Base-by-base conservation (phyloP, 2,113 vertebrate species). In the Rhea pennata region DNA sequence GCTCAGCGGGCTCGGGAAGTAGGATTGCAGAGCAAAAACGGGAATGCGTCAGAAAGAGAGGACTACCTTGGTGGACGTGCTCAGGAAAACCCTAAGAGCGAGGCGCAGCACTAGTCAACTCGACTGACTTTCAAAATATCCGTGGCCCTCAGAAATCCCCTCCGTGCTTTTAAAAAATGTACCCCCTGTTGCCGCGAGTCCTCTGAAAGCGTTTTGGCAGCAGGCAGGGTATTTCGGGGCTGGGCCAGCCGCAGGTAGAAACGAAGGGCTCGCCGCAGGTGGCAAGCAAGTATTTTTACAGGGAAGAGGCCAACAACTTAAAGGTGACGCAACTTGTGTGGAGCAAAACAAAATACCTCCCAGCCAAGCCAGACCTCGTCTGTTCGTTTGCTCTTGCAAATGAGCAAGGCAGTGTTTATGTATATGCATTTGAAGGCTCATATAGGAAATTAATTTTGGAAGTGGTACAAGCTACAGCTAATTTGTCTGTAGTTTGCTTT, bases 151-250 rank as follows among this genome's bases (percentile, higher is more conserved):
- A 73, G 80, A 67, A 77, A 77, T 77, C n/a, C 17, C 44, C 39
- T 44, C 26, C n/a, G 15, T 3, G 3, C 8, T 7, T 95, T 66
- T 51, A 46, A 40, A 53, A 6, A 77, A 21, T 0, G 8, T 26
- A 39, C 15, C n/a, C 23, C 3, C 73, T 87, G 39, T 24, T 1
- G 8, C 22, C 22, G 15, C 13, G 12, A 26, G 36, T 15, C 69
- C 12, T 71, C 39, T 50, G 54, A 29, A 75, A 31, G 27, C 0
- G 0, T 90, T 86, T 74, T 56, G 36, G 1, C 22, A 59, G 8
- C 9, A 19, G 0, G 0, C 10, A 0, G 2, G 12, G 5, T 67
- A 67, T 87, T 92, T 84, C 1, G 0, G 61, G 81, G 40, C 54
- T 54, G 14, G 42, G 15, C 15, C 22, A 29, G 9, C 15, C 56